Conservation (phyloP, 2,888 invertebrate species). For the Arctia plantaginis region DNA sequence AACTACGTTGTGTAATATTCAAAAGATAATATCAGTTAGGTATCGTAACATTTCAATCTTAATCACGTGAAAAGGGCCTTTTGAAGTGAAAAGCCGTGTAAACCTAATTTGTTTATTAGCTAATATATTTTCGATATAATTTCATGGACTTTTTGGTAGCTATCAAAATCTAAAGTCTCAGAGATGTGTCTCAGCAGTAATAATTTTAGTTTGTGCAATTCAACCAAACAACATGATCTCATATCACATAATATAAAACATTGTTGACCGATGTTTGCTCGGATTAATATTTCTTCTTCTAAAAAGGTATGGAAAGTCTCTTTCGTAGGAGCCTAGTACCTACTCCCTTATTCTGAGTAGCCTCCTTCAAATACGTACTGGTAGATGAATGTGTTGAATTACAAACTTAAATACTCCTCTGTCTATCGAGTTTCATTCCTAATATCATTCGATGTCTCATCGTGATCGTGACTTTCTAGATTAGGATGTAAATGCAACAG, state of each 20-base stretch:
- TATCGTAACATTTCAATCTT: conserved; percentile 54
- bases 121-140: not conserved
- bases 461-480: not conserved
- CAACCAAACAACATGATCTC: not conserved
- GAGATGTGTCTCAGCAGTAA: not conserved
- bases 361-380: not conserved
- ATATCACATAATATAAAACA: not conserved
- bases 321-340: not conserved
- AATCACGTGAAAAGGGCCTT: conserved; percentile 2
- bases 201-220: not conserved
- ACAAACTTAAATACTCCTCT: not conserved
- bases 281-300: not conserved
- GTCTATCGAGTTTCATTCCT: not conserved
- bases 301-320: not conserved
- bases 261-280: not conserved
- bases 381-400: not conserved
- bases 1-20: not conserved
- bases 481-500: not conserved
- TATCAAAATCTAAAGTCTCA: not conserved
- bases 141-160: not conserved
- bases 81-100: conserved; percentile 14
- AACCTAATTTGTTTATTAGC: not conserved
- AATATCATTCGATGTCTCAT: not conserved
- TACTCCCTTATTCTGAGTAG: not conserved
- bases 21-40: conserved; percentile 29